phyloP scores from a whole-genome alignment of 2,888 invertebrate species.

The Epirrita christyi region DNA sequence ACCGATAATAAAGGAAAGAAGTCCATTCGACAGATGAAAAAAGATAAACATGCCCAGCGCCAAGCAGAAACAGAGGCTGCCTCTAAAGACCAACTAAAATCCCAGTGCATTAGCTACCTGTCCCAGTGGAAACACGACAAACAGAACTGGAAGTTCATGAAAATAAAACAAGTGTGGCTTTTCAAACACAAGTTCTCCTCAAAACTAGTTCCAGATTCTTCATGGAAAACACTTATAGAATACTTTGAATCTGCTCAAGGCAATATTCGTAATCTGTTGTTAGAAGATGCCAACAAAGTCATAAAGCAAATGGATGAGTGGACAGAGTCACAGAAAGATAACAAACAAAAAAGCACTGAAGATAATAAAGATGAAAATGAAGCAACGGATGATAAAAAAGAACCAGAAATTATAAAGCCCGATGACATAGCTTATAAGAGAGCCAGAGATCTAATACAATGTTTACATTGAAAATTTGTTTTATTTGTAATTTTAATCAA shows the following conservation, averaged over 20 bases:
- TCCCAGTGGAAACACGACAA: slow-evolving; percentile 89
- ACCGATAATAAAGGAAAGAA: slow-evolving; percentile 74
- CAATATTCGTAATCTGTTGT: slow-evolving; percentile 85
- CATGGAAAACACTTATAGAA: slow-evolving; percentile 88
- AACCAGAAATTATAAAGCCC: slow-evolving; percentile 58
- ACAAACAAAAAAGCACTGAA: slow-evolving; percentile 17
- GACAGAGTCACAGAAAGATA: slow-evolving; percentile 63
- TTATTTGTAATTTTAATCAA: slow-evolving; percentile 60
- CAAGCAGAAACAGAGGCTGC: slow-evolving; percentile 82
- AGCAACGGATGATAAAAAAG: slow-evolving; percentile 44
- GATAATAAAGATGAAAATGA: slow-evolving; percentile 41
- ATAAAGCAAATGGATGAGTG: slow-evolving; percentile 86
- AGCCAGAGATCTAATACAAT: slow-evolving; percentile 88
- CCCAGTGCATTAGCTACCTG: slow-evolving; percentile 87
- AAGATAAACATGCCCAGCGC: slow-evolving; percentile 85
- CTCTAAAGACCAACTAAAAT: slow-evolving; percentile 81
- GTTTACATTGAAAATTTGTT: slow-evolving; percentile 75
- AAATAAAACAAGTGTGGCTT: slow-evolving; percentile 90
- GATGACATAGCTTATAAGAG: slow-evolving; percentile 81
- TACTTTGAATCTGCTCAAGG: slow-evolving; percentile 90
- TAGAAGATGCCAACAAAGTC: slow-evolving; percentile 86
- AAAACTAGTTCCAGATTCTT: slow-evolving; percentile 82
- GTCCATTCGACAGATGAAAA: slow-evolving; percentile 88
- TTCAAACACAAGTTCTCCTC: slow-evolving; percentile 88
- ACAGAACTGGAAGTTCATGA: slow-evolving; percentile 92